Base-by-base conservation (phyloP, 2,113 vertebrate genomes). In the Syngnathus scovelli region DNA sequence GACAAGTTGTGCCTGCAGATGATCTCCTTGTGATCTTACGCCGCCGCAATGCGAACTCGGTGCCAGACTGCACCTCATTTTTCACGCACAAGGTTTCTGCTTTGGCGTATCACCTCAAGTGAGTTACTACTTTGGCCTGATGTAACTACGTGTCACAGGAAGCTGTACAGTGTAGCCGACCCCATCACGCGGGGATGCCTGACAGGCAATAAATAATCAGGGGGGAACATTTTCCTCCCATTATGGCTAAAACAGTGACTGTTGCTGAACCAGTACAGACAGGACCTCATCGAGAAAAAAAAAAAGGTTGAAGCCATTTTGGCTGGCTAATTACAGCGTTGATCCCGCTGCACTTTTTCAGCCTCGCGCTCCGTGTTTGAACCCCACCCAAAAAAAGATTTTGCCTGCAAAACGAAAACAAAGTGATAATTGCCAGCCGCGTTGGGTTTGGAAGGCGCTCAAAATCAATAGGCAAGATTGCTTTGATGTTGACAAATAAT, bases 181-280 rank as follows among this genome's bases (percentile, higher is more conserved):
- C 61, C 48, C 63, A 51, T 83, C 66, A 79, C 43, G 62, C 6
- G 18, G 72, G 75, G 69, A 79, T 62, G 19, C 74, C 67, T 75
- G 72, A 82, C 71, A 49, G 71, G 52, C 64, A 76, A 72, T 74
- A 71, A 70, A 76, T 70, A 73, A 64, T 48, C 62, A 51, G 73
- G 48, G 65, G 59, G 46, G 73, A 61, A 59, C 54, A 27, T 61
- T 61, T 78, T 43, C 11, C 66, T 70, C 66, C 48, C 61, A 49
- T 69, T 65, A 65, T 68, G 66, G 61, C 60, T 21, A n/a, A 11
- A 48, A 60, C 55, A 61, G 61, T 63, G 75, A 72, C 72, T 37
- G 41, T 61, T 23, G n/a, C 61, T 21, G 59, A 61, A 23, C 37
- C 55, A 36, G 55, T 16, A 33, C 55, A 56, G 23, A 33, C 54